Conservation (phyloP, 2,113 vertebrate species). For the Aramus guarauna region DNA sequence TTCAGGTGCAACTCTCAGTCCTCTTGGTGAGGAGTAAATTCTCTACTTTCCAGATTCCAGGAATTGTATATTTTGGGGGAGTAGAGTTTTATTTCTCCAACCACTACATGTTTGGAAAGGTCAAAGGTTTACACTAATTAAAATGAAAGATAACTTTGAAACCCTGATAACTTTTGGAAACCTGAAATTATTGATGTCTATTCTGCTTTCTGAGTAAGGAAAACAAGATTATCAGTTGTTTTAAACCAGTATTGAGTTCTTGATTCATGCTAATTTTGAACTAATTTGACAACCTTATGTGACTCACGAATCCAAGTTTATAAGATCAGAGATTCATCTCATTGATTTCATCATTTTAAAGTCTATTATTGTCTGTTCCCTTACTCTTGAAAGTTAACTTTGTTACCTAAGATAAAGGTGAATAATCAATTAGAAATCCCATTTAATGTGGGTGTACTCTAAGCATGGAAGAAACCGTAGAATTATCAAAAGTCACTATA, state of each 20-base stretch:
- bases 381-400: conserved; percentile 9
- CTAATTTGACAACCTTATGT: neutral
- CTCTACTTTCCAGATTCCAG: neutral
- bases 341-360: neutral
- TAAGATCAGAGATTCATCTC: neutral
- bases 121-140: neutral
- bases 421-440: conserved; percentile 42
- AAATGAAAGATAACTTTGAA: neutral
- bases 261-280: neutral
- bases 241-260: neutral
- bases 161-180: neutral
- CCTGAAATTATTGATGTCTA: neutral
- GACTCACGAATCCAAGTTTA: neutral
- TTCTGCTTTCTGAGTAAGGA: neutral
- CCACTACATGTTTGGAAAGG: neutral
- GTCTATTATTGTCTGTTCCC: neutral
- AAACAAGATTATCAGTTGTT: neutral
- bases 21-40: neutral
- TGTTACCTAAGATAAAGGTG: conserved; percentile 28
- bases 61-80: neutral
- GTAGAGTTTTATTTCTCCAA: neutral
- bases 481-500: conserved; percentile 43
- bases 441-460: neutral
- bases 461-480: neutral
- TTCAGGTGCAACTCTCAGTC: neutral